Conservation (phyloP, 2,113 vertebrate species). For the Tamias sibiricus region DNA sequence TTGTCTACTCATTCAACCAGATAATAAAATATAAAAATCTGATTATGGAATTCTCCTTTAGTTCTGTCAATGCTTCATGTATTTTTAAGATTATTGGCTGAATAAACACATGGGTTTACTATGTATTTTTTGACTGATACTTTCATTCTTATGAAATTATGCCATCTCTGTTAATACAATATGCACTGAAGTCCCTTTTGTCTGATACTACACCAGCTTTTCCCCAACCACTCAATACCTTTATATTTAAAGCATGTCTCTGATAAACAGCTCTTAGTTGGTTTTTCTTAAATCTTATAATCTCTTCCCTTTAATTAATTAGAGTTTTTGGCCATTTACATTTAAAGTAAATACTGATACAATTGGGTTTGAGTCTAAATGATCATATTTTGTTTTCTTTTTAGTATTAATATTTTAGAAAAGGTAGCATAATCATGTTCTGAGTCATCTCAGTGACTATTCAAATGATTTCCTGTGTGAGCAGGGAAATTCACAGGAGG, state of each 20-base stretch:
- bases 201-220: not conserved
- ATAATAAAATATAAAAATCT: not conserved
- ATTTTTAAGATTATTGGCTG: not conserved
- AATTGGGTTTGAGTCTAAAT: slow-evolving; percentile 6
- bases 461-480: not conserved
- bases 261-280: not conserved
- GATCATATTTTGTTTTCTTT: not conserved
- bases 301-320: not conserved
- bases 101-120: not conserved
- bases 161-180: not conserved
- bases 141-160: not conserved
- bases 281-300: not conserved
- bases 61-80: not conserved
- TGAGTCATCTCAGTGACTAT: not conserved
- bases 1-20: not conserved
- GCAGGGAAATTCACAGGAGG: not conserved
- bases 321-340: not conserved
- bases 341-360: not conserved
- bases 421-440: not conserved
- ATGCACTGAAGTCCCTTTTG: not conserved
- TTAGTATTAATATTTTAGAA: slow-evolving; percentile 33
- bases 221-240: not conserved
- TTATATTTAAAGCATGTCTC: not conserved
- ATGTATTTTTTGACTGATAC: not conserved
- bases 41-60: not conserved